phyloP scores from a whole-genome alignment of 1,140 invertebrate genomes.

The Papilio xuthus region DNA sequence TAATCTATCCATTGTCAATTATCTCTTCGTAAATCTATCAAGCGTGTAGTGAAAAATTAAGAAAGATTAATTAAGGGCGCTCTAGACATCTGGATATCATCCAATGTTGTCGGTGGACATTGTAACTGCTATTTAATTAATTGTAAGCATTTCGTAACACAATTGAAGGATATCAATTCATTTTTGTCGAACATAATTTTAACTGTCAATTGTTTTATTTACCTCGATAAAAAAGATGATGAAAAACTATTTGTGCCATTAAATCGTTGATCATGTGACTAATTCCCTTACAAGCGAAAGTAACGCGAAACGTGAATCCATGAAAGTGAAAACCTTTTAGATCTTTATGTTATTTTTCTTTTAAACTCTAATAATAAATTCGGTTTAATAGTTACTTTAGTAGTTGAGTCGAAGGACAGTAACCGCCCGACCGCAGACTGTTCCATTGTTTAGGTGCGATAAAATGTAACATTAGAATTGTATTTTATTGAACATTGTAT shows the following conservation, averaged over 20 bases:
- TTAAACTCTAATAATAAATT: conserved; percentile 1
- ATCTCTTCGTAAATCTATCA: conserved; percentile 11
- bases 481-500: conserved; percentile 34
- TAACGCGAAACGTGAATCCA: not conserved
- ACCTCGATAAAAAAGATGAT: no score
- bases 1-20: conserved; percentile 14
- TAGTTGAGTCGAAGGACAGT: not conserved
- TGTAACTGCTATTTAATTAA: conserved; percentile 23
- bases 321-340: not conserved
- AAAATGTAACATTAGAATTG: conserved; percentile 20
- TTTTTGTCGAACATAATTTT: not conserved
- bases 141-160: not conserved
- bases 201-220: not conserved
- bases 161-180: not conserved
- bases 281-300: no score
- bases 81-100: conserved; percentile 21
- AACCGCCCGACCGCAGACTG: conserved; percentile 6
- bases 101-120: conserved; percentile 10
- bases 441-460: conserved; percentile 30
- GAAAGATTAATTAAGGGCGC: conserved; percentile 32
- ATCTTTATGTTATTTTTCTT: not conserved
- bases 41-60: not conserved
- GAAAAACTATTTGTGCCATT: no score
- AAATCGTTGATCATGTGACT: no score
- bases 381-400: not conserved